These are phyloP conservation scores for Urophycis tenuis DNA, from an alignment of 2,797 vertebrate genomes.

Conservation along the genomic window DNA sequence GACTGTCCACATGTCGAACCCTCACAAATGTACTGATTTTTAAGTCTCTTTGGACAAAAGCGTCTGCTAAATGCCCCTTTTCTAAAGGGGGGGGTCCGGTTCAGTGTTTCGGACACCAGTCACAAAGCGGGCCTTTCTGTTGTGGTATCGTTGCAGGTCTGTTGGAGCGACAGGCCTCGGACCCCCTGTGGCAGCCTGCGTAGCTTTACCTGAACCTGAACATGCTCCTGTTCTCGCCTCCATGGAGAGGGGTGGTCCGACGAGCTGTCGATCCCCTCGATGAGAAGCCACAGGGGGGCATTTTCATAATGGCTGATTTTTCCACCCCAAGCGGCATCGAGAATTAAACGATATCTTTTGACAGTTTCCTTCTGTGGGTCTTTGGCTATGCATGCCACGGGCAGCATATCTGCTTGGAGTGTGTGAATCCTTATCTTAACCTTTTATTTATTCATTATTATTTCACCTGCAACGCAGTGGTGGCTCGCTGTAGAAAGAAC, in stretches of 20 bases:
- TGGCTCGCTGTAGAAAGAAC: not conserved
- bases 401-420: not conserved
- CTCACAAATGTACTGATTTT: too few species aligned
- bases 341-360: not conserved
- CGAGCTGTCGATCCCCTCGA: too few species aligned
- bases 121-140: conserved; percentile 68
- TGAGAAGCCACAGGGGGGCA: not conserved
- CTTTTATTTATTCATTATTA: not conserved
- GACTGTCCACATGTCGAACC: too few species aligned
- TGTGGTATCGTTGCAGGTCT: conserved; percentile 77
- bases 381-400: conserved; percentile 7
- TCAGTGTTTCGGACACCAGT: too few species aligned
- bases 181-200: conserved; percentile 72
- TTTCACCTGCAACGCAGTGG: not conserved
- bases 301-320: not conserved
- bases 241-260: conserved; percentile 28
- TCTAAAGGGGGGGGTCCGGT: too few species aligned
- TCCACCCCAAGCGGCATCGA: not conserved
- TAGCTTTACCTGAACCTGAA: conserved; percentile 57
- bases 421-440: conserved; percentile 55
- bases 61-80: too few species aligned
- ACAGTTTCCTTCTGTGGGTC: not conserved
- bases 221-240: conserved; percentile 45
- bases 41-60: too few species aligned
- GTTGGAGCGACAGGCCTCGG: conserved; percentile 60